These are phyloP conservation scores for Dilophus febrilis DNA, from an alignment of 2,888 invertebrate species.

Conservation along the genomic window DNA sequence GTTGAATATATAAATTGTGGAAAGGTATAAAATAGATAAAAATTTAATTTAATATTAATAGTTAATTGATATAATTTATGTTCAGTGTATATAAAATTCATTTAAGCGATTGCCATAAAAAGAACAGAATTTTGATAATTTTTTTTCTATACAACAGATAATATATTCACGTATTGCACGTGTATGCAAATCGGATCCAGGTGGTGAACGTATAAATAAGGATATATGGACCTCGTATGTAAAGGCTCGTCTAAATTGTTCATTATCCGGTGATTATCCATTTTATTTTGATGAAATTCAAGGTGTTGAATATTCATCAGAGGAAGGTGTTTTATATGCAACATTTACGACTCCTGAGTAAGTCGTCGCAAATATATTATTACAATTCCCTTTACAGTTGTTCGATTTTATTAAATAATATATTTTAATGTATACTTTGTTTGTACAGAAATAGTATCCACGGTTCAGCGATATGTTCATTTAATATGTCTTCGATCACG, in stretches of 20 bases:
- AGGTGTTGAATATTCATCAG: constrained; percentile 57
- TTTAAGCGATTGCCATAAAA: not conserved
- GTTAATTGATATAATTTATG: not conserved
- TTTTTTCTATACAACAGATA: constrained; percentile 33
- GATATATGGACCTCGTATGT: constrained; percentile 86
- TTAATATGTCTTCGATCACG: constrained; percentile 66
- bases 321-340: constrained; percentile 63
- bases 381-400: not conserved
- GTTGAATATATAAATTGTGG: constrained; percentile 89
- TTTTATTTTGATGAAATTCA: constrained; percentile 84
- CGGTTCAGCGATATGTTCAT: constrained; percentile 84
- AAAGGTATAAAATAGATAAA: constrained; percentile 48
- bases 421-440: no score
- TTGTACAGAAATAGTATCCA: constrained; percentile 58
- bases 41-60: not conserved
- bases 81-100: not conserved
- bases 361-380: constrained; percentile 14
- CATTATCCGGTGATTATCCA: constrained; percentile 67
- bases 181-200: constrained; percentile 78
- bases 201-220: constrained; percentile 56
- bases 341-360: constrained; percentile 70
- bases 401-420: not conserved
- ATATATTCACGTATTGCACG: constrained; percentile 81
- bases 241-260: constrained; percentile 72
- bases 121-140: not conserved